Percentiles rank a stretch among this genome's conserved stretches.
Evolutionary conservation across 2,113 vertebrate genomes (phyloP).

Genomic region (Trematocara variabile): DNA sequence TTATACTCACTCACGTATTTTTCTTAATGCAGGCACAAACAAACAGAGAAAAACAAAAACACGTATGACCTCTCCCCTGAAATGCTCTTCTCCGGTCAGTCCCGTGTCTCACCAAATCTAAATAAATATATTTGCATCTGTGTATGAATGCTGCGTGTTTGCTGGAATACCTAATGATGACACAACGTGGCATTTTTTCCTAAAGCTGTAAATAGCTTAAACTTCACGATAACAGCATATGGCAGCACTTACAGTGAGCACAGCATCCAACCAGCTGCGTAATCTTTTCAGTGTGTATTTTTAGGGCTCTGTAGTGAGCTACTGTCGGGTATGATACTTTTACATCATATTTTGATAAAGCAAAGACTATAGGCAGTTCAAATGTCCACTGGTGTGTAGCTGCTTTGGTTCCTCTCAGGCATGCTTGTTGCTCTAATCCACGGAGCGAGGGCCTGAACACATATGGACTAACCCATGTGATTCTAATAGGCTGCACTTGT

Average conservation of each 20-base stretch:
- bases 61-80: conserved; percentile 10
- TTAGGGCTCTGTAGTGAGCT: background rate
- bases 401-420: background rate
- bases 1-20: conserved; percentile 36
- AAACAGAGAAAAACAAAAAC: conserved; percentile 18
- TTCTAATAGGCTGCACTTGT: conserved; percentile 65
- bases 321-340: background rate
- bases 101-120: background rate
- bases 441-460: conserved; percentile 40
- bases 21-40: conserved; percentile 31
- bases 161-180: background rate
- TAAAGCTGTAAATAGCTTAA: background rate
- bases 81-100: background rate
- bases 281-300: background rate
- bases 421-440: conserved; percentile 31
- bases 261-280: background rate
- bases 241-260: background rate
- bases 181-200: background rate
- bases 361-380: background rate
- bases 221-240: background rate
- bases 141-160: background rate
- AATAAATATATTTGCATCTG: background rate
- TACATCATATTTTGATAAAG: background rate
- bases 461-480: conserved; percentile 71
- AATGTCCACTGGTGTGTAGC: background rate